phyloP scores from a whole-genome alignment of 2,113 vertebrate genomes.

The Lepisosteus oculatus region DNA sequence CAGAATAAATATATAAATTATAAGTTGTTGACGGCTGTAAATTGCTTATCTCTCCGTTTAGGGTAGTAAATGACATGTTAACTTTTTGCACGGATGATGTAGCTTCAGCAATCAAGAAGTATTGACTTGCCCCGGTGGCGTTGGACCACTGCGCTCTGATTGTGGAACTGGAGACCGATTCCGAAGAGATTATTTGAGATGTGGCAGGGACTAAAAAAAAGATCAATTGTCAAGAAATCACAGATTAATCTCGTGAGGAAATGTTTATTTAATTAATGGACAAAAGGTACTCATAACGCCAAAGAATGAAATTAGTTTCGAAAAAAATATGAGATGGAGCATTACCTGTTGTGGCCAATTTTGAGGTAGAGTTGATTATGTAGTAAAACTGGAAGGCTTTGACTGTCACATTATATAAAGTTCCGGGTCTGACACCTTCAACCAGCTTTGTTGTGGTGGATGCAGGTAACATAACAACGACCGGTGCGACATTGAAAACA shows the following conservation, averaged over 20 bases:
- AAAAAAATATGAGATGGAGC: background rate
- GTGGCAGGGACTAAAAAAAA: slow-evolving; percentile 52
- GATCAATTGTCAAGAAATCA: slow-evolving; percentile 14
- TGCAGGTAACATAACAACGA: slow-evolving; percentile 27
- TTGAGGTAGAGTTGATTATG: slow-evolving; percentile 26
- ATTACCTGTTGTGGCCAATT: slow-evolving; percentile 49
- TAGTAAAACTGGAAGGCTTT: slow-evolving; percentile 33
- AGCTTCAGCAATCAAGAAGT: slow-evolving; percentile 46
- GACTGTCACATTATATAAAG: slow-evolving; percentile 47
- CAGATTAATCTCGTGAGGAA: slow-evolving; percentile 3
- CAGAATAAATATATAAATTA: slow-evolving; percentile 52
- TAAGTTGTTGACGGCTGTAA: slow-evolving; percentile 53
- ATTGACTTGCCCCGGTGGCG: slow-evolving; percentile 42
- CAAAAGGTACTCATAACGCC: background rate
- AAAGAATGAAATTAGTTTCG: background rate
- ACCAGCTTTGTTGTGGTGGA: slow-evolving; percentile 35
- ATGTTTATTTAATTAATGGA: background rate
- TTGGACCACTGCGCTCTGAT: slow-evolving; percentile 50
- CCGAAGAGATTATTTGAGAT: slow-evolving; percentile 49
- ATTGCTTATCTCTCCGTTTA: slow-evolving; percentile 27
- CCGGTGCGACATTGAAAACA: slow-evolving; percentile 34
- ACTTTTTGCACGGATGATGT: background rate
- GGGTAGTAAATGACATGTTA: slow-evolving; percentile 39
- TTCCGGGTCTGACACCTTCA: slow-evolving; percentile 53
- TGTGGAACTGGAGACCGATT: slow-evolving; percentile 54